These are phyloP conservation scores for Heterocephalus glaber DNA, from an alignment of 2,113 vertebrate genomes.

Conservation along the genomic window DNA sequence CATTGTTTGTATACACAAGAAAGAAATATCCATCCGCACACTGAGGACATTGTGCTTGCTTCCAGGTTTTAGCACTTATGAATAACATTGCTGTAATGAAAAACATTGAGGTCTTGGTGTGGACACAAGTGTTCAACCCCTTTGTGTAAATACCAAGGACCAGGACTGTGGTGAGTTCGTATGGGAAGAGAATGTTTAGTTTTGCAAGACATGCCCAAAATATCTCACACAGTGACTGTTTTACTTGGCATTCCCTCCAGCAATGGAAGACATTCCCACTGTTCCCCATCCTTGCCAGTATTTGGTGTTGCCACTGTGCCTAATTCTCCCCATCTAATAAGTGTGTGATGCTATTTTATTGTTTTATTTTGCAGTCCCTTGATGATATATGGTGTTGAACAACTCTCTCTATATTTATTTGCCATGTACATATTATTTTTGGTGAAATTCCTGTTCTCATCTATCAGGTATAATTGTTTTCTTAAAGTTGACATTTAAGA, in stretches of 20 bases:
- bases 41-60: not conserved
- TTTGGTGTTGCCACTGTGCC: not conserved
- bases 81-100: not conserved
- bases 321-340: no score
- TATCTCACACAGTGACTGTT: not conserved
- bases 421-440: not conserved
- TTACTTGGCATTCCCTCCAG: not conserved
- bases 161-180: not conserved
- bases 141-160: not conserved
- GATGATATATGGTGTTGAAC: not conserved
- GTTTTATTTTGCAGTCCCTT: not conserved
- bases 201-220: not conserved
- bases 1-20: not conserved
- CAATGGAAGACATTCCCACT: not conserved
- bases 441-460: not conserved
- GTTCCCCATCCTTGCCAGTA: not conserved
- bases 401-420: not conserved
- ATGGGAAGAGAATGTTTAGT: not conserved
- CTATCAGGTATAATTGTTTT: not conserved
- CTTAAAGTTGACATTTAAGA: not conserved
- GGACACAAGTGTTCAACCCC: not conserved
- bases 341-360: not conserved
- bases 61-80: not conserved
- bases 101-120: not conserved
- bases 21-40: not conserved